These are phyloP conservation scores for Silurus lanzhouensis DNA, from an alignment of 2,797 vertebrate species.

Conservation along the genomic window DNA sequence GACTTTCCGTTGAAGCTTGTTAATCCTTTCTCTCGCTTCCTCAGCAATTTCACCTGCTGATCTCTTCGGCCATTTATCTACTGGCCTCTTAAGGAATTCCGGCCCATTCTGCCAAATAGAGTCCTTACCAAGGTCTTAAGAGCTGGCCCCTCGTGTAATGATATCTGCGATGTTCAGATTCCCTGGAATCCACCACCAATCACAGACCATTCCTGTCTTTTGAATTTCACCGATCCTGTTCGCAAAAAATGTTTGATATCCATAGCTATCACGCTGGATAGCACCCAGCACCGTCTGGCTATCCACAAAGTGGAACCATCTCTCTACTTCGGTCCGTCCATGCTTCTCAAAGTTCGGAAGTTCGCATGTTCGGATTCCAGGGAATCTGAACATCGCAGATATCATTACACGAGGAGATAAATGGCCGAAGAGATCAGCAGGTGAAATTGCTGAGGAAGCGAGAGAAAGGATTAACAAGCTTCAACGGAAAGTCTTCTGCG, in stretches of 20 bases:
- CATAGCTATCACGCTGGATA: neutral
- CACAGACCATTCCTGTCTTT: too few relatives aligned
- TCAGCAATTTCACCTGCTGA: neutral
- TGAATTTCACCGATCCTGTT: neutral
- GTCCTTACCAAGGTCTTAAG: neutral
- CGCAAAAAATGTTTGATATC: neutral
- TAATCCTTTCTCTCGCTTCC: neutral
- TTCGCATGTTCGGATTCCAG: too few relatives aligned
- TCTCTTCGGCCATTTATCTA: neutral
- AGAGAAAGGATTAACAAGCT: too few relatives aligned
- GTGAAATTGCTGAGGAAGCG: too few relatives aligned
- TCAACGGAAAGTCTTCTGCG: too few relatives aligned
- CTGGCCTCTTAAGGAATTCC: neutral
- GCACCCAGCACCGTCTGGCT: neutral
- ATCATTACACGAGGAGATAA: too few relatives aligned
- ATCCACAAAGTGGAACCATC: neutral
- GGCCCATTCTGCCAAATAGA: neutral
- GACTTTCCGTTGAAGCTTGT: neutral
- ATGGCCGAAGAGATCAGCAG: too few relatives aligned
- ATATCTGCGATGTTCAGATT: neutral
- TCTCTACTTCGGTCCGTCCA: neutral
- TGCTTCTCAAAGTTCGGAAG: constrained; percentile 11
- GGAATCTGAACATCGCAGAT: too few relatives aligned
- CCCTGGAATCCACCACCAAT: too few relatives aligned
- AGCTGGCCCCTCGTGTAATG: neutral